Evolutionary conservation across 2,888 invertebrate species (phyloP).

Genomic region (Adelognathus sp.): DNA sequence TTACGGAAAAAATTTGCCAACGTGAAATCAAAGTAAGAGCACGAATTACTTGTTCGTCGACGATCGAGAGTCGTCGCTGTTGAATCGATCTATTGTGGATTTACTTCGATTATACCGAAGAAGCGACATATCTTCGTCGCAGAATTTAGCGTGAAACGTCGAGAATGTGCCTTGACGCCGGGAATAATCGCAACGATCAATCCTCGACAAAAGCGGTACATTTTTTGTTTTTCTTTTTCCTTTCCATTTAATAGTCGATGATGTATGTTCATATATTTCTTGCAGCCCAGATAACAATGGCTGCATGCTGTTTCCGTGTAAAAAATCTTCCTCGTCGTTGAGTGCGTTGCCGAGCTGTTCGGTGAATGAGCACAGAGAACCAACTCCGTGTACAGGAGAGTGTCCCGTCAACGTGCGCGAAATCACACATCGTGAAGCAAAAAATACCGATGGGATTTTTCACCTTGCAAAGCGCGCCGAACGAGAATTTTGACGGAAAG

Average conservation of each 20-base stretch:
- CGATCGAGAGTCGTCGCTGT: background rate
- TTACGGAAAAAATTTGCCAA: background rate
- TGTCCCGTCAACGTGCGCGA: background rate
- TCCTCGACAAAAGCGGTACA: background rate
- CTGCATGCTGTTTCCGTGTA: background rate
- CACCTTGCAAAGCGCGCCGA: background rate
- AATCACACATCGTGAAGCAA: background rate
- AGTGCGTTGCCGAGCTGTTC: background rate
- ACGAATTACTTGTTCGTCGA: constrained; percentile 39
- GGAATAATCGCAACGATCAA: background rate
- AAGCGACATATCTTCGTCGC: background rate
- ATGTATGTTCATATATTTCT: background rate
- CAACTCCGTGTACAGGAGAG: background rate
- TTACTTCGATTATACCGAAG: background rate
- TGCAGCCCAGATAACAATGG: background rate
- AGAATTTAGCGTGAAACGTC: background rate
- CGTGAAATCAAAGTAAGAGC: constrained; percentile 33
- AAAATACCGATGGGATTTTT: background rate
- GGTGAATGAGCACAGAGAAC: background rate
- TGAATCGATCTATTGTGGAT: background rate
- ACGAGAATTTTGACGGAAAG: background rate
- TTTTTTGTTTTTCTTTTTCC: background rate
- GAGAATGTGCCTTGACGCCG: background rate
- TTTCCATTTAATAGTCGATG: background rate
- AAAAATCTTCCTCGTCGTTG: background rate